Evolutionary conservation across 2,888 invertebrate species (phyloP).

Genomic region (Harpagoxenus sublaevis): DNA sequence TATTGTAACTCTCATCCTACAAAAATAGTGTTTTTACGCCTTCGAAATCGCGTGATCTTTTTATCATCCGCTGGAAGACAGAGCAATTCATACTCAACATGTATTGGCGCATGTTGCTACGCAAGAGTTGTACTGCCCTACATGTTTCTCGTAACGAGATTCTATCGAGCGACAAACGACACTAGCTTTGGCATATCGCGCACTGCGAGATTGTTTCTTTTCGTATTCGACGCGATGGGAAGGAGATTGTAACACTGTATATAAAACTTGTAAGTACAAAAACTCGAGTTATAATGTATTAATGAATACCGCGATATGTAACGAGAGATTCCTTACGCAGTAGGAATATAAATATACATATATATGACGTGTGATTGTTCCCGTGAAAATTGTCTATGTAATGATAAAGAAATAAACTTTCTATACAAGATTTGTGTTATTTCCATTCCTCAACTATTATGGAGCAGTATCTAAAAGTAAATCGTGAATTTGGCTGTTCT

Average conservation of each 20-base stretch:
- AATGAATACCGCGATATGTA: conserved; percentile 31
- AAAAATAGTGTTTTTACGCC: background rate
- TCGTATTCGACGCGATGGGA: conserved; percentile 5
- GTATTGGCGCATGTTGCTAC: background rate
- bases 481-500: background rate
- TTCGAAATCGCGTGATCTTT: background rate
- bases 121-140: conserved; percentile 21
- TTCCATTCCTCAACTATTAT: background rate
- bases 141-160: conserved; percentile 25
- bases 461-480: background rate
- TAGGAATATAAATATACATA: conserved; percentile 58
- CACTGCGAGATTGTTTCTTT: conserved; percentile 17
- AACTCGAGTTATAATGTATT: conserved; percentile 44
- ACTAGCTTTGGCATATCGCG: conserved; percentile 4
- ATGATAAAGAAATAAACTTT: conserved; percentile 76
- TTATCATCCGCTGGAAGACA: conserved; percentile 9
- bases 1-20: conserved; percentile 6
- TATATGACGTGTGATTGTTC: conserved; percentile 56
- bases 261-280: conserved; percentile 72
- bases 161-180: background rate
- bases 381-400: conserved; percentile 71
- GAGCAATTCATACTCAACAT: conserved; percentile 10
- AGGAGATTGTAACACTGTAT: conserved; percentile 61
- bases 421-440: conserved; percentile 60
- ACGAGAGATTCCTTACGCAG: conserved; percentile 41